Evolutionary conservation across 2,888 invertebrate species (phyloP).

Genomic region (Aphodius sticticus): DNA sequence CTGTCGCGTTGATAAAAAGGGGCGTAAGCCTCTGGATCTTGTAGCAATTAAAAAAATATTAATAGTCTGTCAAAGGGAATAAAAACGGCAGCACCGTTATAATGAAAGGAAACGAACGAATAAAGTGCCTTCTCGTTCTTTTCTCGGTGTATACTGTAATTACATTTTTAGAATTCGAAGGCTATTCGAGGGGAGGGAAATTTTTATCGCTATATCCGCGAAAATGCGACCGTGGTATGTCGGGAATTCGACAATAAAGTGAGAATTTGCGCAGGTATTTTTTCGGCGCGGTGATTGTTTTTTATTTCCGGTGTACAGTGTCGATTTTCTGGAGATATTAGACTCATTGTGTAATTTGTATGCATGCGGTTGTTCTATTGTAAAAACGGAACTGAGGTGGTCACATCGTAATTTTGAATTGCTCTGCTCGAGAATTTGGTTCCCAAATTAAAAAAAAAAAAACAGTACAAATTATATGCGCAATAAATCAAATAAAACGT

Average conservation of each 20-base stretch:
- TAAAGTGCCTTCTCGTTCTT: neutral
- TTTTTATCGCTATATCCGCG: neutral
- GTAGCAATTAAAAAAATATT: constrained; percentile 25
- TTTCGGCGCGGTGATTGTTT: neutral
- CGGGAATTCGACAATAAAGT: neutral
- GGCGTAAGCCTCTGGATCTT: constrained; percentile 13
- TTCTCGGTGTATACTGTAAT: neutral
- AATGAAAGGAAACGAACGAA: neutral
- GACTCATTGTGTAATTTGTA: too few species aligned
- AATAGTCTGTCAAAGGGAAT: constrained; percentile 12
- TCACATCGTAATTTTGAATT: too few species aligned
- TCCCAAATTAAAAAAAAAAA: too few species aligned
- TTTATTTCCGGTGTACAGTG: neutral
- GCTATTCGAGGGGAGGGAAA: neutral
- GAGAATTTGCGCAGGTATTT: neutral
- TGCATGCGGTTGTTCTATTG: too few species aligned
- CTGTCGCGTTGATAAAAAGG: neutral
- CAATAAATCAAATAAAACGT: too few species aligned
- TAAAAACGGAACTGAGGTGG: too few species aligned
- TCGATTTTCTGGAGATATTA: too few species aligned
- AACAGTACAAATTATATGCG: too few species aligned
- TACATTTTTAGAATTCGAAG: neutral
- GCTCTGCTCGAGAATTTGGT: too few species aligned
- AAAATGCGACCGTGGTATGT: neutral
- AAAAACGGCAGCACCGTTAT: constrained; percentile 4